Conservation (phyloP, 2,113 vertebrate genomes). For the Ptilorrhoa leucosticta region DNA sequence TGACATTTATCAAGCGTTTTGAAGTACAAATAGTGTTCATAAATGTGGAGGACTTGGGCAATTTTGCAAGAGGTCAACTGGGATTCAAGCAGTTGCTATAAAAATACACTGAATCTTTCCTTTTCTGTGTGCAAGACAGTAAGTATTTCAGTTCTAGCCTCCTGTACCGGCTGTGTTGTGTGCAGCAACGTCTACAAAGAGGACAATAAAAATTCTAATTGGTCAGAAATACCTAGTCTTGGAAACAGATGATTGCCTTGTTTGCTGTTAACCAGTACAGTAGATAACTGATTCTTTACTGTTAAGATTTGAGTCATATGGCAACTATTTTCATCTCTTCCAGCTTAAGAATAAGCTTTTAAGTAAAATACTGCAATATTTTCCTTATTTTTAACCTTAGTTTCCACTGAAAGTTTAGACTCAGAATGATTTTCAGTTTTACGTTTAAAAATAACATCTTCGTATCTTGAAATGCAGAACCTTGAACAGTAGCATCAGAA, state of each 20-base stretch:
- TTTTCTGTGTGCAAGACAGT: neutral
- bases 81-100: neutral
- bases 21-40: neutral
- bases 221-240: neutral
- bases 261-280: neutral
- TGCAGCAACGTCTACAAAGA: neutral
- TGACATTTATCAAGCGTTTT: neutral
- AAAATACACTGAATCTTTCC: neutral
- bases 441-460: slow-evolving; percentile 43
- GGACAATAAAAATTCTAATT: neutral
- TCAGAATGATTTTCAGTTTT: neutral
- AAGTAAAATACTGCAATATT: neutral
- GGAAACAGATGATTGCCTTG: neutral
- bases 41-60: neutral
- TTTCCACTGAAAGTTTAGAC: neutral
- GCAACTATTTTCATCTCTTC: neutral
- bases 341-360: neutral
- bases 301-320: neutral
- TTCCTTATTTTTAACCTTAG: neutral
- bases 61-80: neutral
- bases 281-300: neutral
- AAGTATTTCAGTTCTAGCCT: neutral
- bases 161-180: neutral
- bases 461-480: slow-evolving; percentile 68
- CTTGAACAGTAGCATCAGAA: slow-evolving; percentile 66